phyloP scores from a whole-genome alignment of 1,140 invertebrate genomes.

The Metaphire vulgaris region DNA sequence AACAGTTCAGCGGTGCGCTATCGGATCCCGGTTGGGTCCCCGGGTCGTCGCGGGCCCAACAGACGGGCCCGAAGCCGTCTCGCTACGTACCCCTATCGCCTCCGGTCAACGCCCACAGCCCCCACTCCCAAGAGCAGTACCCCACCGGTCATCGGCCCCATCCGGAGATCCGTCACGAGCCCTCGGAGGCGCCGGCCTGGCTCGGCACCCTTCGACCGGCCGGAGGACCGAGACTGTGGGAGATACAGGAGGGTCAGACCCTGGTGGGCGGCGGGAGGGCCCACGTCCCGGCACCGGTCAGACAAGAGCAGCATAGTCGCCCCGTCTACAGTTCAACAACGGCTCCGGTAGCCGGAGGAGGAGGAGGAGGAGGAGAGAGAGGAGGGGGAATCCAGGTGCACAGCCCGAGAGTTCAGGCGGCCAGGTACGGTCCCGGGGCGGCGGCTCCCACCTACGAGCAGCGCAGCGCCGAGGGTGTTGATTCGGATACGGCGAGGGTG shows the following conservation, averaged over 20 bases:
- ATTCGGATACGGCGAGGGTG: slow-evolving; percentile 48
- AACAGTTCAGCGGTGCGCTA: neutral
- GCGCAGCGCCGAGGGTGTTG: slow-evolving; percentile 8
- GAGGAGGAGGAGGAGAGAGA: too few relatives aligned
- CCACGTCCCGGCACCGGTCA: neutral
- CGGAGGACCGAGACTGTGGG: slow-evolving; percentile 27
- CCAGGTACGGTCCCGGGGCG: slow-evolving; percentile 18
- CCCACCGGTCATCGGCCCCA: too few relatives aligned
- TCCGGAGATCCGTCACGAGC: slow-evolving; percentile 14
- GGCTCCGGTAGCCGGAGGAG: neutral
- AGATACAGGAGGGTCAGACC: slow-evolving; percentile 16
- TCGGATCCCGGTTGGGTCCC: slow-evolving; percentile 15
- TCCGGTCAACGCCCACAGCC: neutral
- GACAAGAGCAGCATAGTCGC: neutral
- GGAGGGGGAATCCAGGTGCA: neutral
- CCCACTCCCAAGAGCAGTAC: neutral
- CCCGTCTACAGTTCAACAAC: neutral
- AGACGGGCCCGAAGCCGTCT: neutral
- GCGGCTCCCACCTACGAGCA: slow-evolving; percentile 19
- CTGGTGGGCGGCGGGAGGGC: neutral
- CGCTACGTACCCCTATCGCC: neutral
- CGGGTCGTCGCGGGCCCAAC: neutral
- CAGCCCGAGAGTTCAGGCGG: slow-evolving; percentile 24
- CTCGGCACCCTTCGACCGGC: slow-evolving; percentile 15
- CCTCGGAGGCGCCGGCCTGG: slow-evolving; percentile 21